Evolutionary conservation across 1,140 invertebrate genomes (phyloP).

Genomic region (Coelopa frigida): DNA sequence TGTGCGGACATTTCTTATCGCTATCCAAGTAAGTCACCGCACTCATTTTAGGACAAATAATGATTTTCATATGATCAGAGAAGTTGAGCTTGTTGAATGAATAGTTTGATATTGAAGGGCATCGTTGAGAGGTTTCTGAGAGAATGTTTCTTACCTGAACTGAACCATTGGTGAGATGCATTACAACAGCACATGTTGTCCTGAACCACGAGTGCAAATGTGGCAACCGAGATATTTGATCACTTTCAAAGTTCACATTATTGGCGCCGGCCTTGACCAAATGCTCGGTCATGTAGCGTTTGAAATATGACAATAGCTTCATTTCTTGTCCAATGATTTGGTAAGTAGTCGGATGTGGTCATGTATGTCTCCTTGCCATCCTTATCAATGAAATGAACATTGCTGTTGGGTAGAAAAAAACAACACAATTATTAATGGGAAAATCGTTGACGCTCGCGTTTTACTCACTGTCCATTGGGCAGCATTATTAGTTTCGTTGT

Average conservation of each 20-base stretch:
- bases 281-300: conserved; percentile 97
- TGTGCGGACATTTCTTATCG: conserved; percentile 84
- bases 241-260: conserved; percentile 69
- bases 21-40: conserved; percentile 94
- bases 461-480: conserved; percentile 72
- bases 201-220: conserved; percentile 95
- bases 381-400: conserved; percentile 95
- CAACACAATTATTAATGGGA: too few species aligned
- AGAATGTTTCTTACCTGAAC: conserved; percentile 59
- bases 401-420: conserved; percentile 49
- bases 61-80: conserved; percentile 96
- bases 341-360: conserved; percentile 76
- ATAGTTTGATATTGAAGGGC: too few species aligned
- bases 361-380: conserved; percentile 84
- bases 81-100: conserved; percentile 99
- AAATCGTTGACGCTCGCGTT: too few species aligned
- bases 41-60: conserved; percentile 93
- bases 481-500: conserved; percentile 83
- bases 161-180: conserved; percentile 96
- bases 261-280: conserved; percentile 88
- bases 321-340: conserved; percentile 83
- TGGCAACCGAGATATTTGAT: conserved; percentile 84
- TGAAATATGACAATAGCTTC: conserved; percentile 91
- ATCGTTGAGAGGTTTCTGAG: too few species aligned
- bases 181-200: conserved; percentile 87